A percentile compares a stretch with the other conserved stretches of the same genome.
Conservation (phyloP, 1,140 invertebrate species). For the Orius laevigatus region DNA sequence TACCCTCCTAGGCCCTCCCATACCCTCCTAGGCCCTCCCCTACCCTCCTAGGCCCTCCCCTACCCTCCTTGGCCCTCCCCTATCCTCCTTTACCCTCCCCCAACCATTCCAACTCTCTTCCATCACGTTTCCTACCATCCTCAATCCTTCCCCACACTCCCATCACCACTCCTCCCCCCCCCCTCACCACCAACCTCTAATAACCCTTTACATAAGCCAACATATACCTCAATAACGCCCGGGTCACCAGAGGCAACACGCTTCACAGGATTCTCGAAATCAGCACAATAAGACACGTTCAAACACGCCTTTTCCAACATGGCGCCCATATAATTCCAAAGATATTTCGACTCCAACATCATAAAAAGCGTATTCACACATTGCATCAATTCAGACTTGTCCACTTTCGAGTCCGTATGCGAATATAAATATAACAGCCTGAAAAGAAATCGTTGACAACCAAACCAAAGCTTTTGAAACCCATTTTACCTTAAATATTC, state of each 20-base stretch:
- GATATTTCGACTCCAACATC: constrained; percentile 67
- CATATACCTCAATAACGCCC: constrained; percentile 36
- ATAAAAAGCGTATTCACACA: constrained; percentile 75
- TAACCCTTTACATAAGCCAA: too few relatives aligned
- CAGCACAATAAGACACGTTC: constrained; percentile 20
- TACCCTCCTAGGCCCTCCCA: too few relatives aligned
- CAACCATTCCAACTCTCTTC: not conserved
- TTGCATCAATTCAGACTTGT: constrained; percentile 46
- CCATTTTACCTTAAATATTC: constrained; percentile 65
- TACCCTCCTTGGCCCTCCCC: too few relatives aligned
- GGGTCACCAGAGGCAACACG: constrained; percentile 42
- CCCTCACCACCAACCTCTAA: too few relatives aligned
- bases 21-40: too few relatives aligned
- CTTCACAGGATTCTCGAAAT: constrained; percentile 25
- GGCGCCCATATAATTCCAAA: constrained; percentile 68
- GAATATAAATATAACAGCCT: constrained; percentile 23
- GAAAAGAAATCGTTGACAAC: constrained; percentile 4
- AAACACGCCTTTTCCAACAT: constrained; percentile 49
- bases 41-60: too few relatives aligned
- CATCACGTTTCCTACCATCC: too few relatives aligned
- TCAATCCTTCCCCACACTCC: too few relatives aligned
- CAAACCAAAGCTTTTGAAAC: not conserved
- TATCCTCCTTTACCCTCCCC: too few relatives aligned
- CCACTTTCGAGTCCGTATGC: constrained; percentile 16
- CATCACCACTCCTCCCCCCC: too few relatives aligned